Base-by-base conservation (phyloP, 2,888 invertebrate genomes). In the Athrips mouffetella region DNA sequence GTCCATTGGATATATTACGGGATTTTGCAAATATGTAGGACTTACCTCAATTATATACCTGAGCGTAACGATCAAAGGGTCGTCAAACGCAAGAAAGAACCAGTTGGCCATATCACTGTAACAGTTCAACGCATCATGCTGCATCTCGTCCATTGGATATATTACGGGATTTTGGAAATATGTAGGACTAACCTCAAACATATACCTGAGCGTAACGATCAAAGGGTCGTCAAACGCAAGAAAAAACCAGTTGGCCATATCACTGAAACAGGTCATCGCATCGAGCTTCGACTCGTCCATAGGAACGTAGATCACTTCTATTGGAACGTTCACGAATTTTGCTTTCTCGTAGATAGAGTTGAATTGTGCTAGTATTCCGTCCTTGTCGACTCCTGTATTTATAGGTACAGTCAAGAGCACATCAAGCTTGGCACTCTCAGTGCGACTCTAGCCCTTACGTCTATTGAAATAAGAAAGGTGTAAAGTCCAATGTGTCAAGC, bases 211-310 rank as follows among this genome's bases (percentile, higher is more conserved):
- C 1, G 53, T 53, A 0, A 50, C 37, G 62, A 83, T 65, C 25
- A 82, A 55, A 50, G 71, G 65, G 64, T 86, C 83, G 55, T 67
- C 51, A 58, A 64, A 70, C 5, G 59, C 58, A 7, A 86, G 68
- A 37, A 79, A 75, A 45, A 87, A 87, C 87, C 87, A 88, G 45
- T 88, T 87, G 0, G 87, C 87, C 68, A 87, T 87, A 0, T 57
- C 50, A 0, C 70, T 57, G 48, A 59, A 86, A 15, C 70, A 67
- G 0, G 48, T 42, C 11, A 46, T 45, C 64, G 74, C 76, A 1
- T 76, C 72, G 1, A 59, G 57, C 41, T 73, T 63, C 0, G 49
- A 68, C 0, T 77, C 76, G 29, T 87, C 87, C 63, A 81, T 60
- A 0, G 87, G 81, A 0, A 86, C 53, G 27, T 83, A 70, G 2